Evolutionary conservation across 2,113 vertebrate species (phyloP), one percentile per base, ranked within the genome.

Genomic region (Sceloporus tristichus): DNA sequence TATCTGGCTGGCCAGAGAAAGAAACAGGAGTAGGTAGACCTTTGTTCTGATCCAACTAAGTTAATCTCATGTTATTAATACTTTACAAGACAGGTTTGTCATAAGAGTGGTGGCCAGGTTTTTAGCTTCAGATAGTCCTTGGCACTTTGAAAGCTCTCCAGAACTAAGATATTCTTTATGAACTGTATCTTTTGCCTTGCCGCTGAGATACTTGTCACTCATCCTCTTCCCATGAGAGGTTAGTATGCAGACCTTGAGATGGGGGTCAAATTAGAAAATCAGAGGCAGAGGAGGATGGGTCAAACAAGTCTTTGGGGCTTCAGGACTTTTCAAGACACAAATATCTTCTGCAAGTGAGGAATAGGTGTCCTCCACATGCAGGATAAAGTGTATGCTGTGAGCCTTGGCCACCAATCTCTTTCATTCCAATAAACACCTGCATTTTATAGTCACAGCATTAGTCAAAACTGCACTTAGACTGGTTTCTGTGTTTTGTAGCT

Each of bases 401-500:
- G 56, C 48, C 9, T 40, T 59, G 54, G 10, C 54, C 48, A 11
- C 29, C 4, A 59, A 81, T 74, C 9, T 59, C 10, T 81, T 80
- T 9, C 42, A 62, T 42, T 74, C 34, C 16, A 81, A 62, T 42
- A 74, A 75, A 80, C 25, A 80, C 14, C 27, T 81, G 4, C 54
- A 74, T 62, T 75, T 81, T 62, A 74, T 38, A 87, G 13, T 29
- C 40, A 81, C n/a, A 56, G 68, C n/a, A 59, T 80, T 80, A 80
- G 34, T 80, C 38, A 85, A 5, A 27, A 21, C 21, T 86, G 29
- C 62, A 38, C 13, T 80, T 87, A 56, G 38, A 56, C 27, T 42
- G 14, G 40, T 53, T 87, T 38, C 70, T 56, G 13, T 74, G 66
- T 19, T 81, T 87, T 81, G 68, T 62, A 25, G 16, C 54, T 87